Base-by-base conservation (phyloP, 1,140 invertebrate species). In the Eubasilissa regina region DNA sequence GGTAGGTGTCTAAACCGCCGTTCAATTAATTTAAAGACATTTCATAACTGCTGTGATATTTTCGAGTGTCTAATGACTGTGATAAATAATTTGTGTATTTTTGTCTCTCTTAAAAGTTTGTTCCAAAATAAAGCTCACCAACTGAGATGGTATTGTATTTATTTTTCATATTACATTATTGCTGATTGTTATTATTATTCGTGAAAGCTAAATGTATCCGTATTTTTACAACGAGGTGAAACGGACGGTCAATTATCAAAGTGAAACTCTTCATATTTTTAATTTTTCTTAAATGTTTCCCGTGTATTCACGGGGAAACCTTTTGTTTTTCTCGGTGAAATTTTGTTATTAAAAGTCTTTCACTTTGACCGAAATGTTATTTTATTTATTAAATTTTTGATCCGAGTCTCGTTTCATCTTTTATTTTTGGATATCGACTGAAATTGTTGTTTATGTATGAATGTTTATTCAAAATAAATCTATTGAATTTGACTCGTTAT, bases 1-100 rank as follows among this genome's bases (percentile, higher is more conserved):
- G 87, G 92, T 93, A 91, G 83, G 91, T 91, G 84, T 77, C 48
- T 53, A 68, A 53, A 51, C 62, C 64, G n/a, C 60, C 51, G 62
- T 77, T 44, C 48, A 51, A 35, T 70, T n/a, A 17, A 58, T 75
- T 75, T 45, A 73, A 56, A 73, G 53, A 76, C 43, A 64, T 47
- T 62, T 17, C 60, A 43, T 44, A 44, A 56, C 17, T 48, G 13
- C 66, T 70, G n/a, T 70, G 43, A 48, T 43, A 70, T n/a, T 70
- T 13, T 62, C 25, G 51, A 55, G 12, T 55, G 51, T 62, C 4
- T 62, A 15, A 9, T 70, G 47, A 73, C 70, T 73, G 70, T 73
- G 70, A 73, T 73, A 53, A 73, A 25, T 48, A 21, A 68, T 51
- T n/a, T n/a, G 44, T 72, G 68, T 74, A 43, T 11, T 75, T 62